Percentiles rank a stretch among this genome's conserved stretches.
These are phyloP conservation scores for Clivina fossor DNA, from an alignment of 2,888 invertebrate species.

Conservation along the genomic window DNA sequence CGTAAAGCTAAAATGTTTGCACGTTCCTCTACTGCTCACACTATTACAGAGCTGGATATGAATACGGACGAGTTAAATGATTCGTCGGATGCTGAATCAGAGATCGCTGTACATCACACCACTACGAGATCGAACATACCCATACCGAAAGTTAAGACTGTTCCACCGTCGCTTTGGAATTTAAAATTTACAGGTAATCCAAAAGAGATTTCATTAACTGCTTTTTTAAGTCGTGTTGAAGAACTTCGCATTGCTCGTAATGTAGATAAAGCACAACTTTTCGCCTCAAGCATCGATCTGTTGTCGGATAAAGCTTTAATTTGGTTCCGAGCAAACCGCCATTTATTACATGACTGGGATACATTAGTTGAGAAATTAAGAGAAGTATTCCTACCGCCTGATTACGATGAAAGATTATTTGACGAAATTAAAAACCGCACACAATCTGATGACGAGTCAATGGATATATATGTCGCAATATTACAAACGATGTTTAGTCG, in stretches of 20 bases:
- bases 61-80: too few relatives aligned
- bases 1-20: too few relatives aligned
- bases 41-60: too few relatives aligned
- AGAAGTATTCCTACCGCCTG: constrained; percentile 9
- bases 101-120: too few relatives aligned
- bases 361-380: constrained; percentile 1
- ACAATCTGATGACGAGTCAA: constrained; percentile 18
- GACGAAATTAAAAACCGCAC: constrained; percentile 16
- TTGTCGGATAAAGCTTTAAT: constrained; percentile 25
- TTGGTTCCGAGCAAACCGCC: constrained; percentile 18
- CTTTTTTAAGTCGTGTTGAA: constrained; percentile 29
- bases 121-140: too few relatives aligned
- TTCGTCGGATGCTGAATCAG: too few relatives aligned
- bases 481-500: constrained; percentile 13
- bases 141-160: too few relatives aligned
- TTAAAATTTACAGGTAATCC: constrained; percentile 28
- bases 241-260: constrained; percentile 20
- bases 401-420: constrained; percentile 16
- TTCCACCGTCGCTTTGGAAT: constrained; percentile 11
- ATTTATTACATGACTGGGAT: constrained; percentile 6
- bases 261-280: constrained; percentile 10
- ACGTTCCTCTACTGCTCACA: too few relatives aligned
- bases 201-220: constrained; percentile 15
- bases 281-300: constrained; percentile 23
- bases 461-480: constrained; percentile 9